Base-by-base conservation (phyloP, 2,797 vertebrate species). In the Syndactyla subalaris region DNA sequence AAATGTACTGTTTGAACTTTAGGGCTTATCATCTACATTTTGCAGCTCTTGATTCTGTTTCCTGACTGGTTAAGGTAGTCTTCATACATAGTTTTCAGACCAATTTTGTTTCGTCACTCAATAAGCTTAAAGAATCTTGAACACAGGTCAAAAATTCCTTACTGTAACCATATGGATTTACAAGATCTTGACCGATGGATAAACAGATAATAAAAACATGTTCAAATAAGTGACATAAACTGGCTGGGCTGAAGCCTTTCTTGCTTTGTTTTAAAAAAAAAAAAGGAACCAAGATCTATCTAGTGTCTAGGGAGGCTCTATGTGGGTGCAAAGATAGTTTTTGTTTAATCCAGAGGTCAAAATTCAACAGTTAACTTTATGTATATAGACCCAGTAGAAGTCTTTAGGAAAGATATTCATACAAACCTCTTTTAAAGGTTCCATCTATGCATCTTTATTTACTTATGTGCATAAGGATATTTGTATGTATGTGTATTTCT, bases 1-100 rank as follows among this genome's bases (percentile, higher is more conserved):
- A 93, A 97, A 95, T 93, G 70, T 78, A 88, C 92, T 84, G 13
- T 96, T 84, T 95, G 85, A 96, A 88, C 89, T 92, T 97, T 88
- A 67, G 55, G 70, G 59, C 46, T 89, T 75, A 91, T 96, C 79
- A 94, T 84, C 82, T 66, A 66, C 38, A 84, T 81, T 85, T 93
- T 93, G 24, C 58, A 85, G 78, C 68, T 85, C 91, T 95, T 88
- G 24, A 79, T 94, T 91, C 85, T 66, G 34, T 88, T 94, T 78
- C 55, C 93, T 91, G 78, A 78, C 87, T 89, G 43, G 73, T 48
- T 94, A 86, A 79, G 72, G 24, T 73, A 91, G 63, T 52, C 46
- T 84, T 82, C 68, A 71, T 46, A 72, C 10, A 48, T 3, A 84
- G 59, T 52, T 67, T 91, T 84, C 32, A 62, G 67, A 70, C 6